A percentile compares a stretch with the other conserved stretches of the same genome.
Evolutionary conservation across 2,888 invertebrate genomes (phyloP).

Genomic region (Acleris holmiana): DNA sequence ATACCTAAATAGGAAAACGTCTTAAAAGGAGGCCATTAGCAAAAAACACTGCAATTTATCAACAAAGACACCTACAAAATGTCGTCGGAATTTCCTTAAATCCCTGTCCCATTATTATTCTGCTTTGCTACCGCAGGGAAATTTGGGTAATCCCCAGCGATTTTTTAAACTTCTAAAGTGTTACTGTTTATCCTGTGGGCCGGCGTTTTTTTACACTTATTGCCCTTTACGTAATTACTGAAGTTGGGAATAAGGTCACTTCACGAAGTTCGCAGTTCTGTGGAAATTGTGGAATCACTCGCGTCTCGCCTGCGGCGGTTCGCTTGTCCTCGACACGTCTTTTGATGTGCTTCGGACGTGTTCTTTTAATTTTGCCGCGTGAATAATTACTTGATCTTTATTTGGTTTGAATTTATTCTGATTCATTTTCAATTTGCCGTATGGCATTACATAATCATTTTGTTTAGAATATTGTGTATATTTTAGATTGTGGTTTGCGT

Average conservation of each 20-base stretch:
- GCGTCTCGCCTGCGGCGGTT: neutral
- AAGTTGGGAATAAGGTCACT: constrained; percentile 19
- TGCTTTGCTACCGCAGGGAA: constrained; percentile 64
- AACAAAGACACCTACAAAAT: constrained; percentile 66
- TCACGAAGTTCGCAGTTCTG: neutral
- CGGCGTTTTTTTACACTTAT: constrained; percentile 36
- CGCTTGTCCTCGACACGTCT: neutral
- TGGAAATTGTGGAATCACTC: neutral
- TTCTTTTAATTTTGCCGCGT: neutral
- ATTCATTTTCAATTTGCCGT: too few relatives aligned
- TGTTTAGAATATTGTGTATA: too few relatives aligned
- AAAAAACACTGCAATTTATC: constrained; percentile 78
- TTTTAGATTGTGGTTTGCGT: too few relatives aligned
- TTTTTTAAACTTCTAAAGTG: constrained; percentile 54
- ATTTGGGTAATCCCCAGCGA: constrained; percentile 68
- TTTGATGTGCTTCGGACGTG: neutral
- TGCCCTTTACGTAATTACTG: constrained; percentile 29
- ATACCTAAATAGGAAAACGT: constrained; percentile 46
- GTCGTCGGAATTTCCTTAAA: constrained; percentile 63
- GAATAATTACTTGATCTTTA: too few relatives aligned
- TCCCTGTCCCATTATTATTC: constrained; percentile 73
- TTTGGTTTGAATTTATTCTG: too few relatives aligned
- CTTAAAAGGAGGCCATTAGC: constrained; percentile 66
- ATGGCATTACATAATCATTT: too few relatives aligned
- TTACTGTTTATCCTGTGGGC: constrained; percentile 43